Conservation (phyloP, 2,113 vertebrate genomes). For the Oophaga pumilio region DNA sequence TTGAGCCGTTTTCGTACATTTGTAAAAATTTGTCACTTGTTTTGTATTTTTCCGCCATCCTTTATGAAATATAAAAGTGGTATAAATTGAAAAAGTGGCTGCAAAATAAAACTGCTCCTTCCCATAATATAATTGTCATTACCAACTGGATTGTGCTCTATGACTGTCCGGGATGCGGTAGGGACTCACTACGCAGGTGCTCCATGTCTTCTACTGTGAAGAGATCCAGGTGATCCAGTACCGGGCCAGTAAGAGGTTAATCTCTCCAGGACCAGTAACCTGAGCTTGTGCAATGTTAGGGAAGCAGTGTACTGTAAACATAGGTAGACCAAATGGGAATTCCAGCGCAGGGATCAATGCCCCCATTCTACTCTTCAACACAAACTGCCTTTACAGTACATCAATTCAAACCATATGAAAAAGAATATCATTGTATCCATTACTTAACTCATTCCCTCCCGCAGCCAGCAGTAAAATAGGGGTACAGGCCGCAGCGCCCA, state of each 20-base stretch:
- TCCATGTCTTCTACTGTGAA: not conserved
- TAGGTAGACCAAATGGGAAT: slow-evolving; percentile 31
- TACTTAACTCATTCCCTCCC: slow-evolving; percentile 24
- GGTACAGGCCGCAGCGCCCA: not conserved
- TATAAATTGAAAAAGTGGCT: not conserved
- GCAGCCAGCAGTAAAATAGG: not conserved
- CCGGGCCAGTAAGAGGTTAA: slow-evolving; percentile 34
- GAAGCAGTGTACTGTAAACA: slow-evolving; percentile 45
- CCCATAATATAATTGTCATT: not conserved
- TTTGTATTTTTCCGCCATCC: not conserved
- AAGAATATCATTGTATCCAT: slow-evolving; percentile 36
- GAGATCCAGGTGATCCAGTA: not conserved
- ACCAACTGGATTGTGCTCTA: not conserved
- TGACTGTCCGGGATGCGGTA: not conserved
- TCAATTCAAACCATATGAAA: slow-evolving; percentile 47
- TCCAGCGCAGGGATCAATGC: slow-evolving; percentile 18
- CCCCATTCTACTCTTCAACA: slow-evolving; percentile 38
- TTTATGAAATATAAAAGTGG: not conserved
- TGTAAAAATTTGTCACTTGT: not conserved
- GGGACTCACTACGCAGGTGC: not conserved
- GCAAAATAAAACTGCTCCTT: not conserved
- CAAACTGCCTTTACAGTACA: slow-evolving; percentile 35
- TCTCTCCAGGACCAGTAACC: slow-evolving; percentile 15
- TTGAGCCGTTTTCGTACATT: not conserved
- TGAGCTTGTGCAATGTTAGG: slow-evolving; percentile 39